phyloP scores from a whole-genome alignment of 2,888 invertebrate genomes.

The Phyto melanocephala region DNA sequence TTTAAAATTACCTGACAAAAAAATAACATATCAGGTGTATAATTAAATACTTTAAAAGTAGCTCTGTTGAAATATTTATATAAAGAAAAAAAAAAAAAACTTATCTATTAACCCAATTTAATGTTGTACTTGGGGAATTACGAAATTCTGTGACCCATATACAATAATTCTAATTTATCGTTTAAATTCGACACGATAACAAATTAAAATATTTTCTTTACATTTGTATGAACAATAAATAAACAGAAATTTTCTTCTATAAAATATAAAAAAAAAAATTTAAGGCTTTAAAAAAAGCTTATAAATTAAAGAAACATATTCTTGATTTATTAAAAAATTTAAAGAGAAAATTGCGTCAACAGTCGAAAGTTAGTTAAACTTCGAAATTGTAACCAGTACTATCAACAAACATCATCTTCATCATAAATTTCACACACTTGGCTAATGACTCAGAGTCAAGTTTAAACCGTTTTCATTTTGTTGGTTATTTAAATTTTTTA shows the following conservation, averaged over 20 bases:
- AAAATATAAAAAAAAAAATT: not conserved
- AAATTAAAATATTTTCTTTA: not conserved
- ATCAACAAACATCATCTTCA: not conserved
- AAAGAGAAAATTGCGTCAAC: slow-evolving; percentile 28
- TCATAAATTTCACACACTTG: not conserved
- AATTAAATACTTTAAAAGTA: not conserved
- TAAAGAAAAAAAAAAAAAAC: not conserved
- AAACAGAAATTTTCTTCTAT: not conserved
- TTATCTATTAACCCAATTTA: slow-evolving; percentile 31
- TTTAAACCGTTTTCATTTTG: slow-evolving; percentile 51
- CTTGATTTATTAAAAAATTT: not conserved
- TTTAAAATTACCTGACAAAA: slow-evolving; percentile 5
- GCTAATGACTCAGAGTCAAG: slow-evolving; percentile 57
- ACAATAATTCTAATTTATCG: slow-evolving; percentile 31
- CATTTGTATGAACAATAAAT: not conserved
- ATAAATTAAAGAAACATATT: not conserved
- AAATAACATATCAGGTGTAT: not conserved
- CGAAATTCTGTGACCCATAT: slow-evolving; percentile 27
- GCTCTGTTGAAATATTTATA: not conserved
- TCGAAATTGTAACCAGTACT: slow-evolving; percentile 7
- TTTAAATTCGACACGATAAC: slow-evolving; percentile 26
- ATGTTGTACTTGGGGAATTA: not conserved
- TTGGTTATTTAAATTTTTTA: slow-evolving; percentile 26
- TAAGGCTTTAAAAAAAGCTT: no score
- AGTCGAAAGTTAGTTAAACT: slow-evolving; percentile 2